Conservation (phyloP, 2,888 invertebrate genomes). For the Tribolium freemani region DNA sequence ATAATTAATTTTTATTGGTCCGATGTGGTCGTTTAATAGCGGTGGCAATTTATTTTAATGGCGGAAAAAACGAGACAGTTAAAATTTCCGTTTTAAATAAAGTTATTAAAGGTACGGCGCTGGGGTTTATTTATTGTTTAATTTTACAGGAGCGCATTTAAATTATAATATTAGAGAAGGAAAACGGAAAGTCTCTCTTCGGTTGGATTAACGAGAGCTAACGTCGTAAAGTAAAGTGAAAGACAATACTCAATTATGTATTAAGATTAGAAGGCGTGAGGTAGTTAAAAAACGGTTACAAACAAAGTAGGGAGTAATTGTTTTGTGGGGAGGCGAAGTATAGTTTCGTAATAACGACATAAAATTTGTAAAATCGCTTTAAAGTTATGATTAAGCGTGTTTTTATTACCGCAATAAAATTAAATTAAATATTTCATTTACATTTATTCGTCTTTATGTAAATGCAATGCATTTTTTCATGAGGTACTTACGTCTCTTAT, state of each 20-base stretch:
- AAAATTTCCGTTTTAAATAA: conserved; percentile 32
- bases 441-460: conserved; percentile 43
- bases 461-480: conserved; percentile 39
- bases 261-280: conserved; percentile 16
- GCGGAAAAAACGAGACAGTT: conserved; percentile 16
- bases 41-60: conserved; percentile 29
- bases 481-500: conserved; percentile 40
- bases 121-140: conserved; percentile 16
- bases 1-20: conserved; percentile 22
- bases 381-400: conserved; percentile 38
- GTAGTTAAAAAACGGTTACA: neutral
- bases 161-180: conserved; percentile 26
- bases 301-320: conserved; percentile 15
- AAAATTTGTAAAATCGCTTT: conserved; percentile 36
- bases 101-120: conserved; percentile 13
- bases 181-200: neutral
- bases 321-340: conserved; percentile 25
- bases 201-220: neutral
- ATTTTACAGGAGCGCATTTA: conserved; percentile 26
- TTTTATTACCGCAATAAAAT: conserved; percentile 42
- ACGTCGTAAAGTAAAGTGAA: neutral
- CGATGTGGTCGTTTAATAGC: neutral
- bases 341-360: conserved; percentile 28
- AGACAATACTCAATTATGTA: conserved; percentile 5
- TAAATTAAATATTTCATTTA: conserved; percentile 44